Conservation (phyloP, 2,888 invertebrate genomes). For the Nomada fucata region DNA sequence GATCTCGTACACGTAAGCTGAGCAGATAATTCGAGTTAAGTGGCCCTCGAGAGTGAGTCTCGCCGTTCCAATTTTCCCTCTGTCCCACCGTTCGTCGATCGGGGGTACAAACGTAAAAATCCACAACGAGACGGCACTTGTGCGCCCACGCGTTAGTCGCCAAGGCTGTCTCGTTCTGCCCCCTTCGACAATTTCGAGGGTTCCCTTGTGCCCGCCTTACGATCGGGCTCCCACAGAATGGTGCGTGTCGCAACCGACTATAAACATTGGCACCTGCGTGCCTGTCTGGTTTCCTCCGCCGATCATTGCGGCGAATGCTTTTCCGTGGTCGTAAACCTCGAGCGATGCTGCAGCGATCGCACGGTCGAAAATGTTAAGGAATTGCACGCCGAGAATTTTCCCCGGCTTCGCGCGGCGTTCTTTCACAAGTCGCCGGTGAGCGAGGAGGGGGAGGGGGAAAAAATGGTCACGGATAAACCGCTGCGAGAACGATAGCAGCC, state of each 20-base stretch:
- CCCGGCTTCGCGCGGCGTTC: not conserved
- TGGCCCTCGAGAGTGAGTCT: slow-evolving; percentile 53
- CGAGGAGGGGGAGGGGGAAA: not conserved
- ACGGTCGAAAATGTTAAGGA: not conserved
- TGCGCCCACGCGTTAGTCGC: slow-evolving; percentile 31
- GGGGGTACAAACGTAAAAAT: slow-evolving; percentile 27
- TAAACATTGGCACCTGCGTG: slow-evolving; percentile 65
- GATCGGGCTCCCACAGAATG: slow-evolving; percentile 44
- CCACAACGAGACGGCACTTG: slow-evolving; percentile 8
- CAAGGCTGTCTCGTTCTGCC: not conserved
- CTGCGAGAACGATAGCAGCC: slow-evolving; percentile 10
- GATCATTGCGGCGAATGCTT: slow-evolving; percentile 24
- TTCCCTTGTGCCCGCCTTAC: slow-evolving; percentile 27
- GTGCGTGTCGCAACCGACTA: slow-evolving; percentile 61
- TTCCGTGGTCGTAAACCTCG: slow-evolving; percentile 34
- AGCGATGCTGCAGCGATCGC: not conserved
- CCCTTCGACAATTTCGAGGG: not conserved
- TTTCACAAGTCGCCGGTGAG: not conserved
- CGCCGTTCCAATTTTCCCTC: slow-evolving; percentile 49
- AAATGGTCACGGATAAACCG: not conserved
- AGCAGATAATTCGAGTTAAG: slow-evolving; percentile 76
- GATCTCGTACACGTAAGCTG: slow-evolving; percentile 73
- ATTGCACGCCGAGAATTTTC: slow-evolving; percentile 12
- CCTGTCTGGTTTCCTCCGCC: slow-evolving; percentile 55
- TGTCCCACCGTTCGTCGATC: slow-evolving; percentile 38